Percentiles rank a stretch among this genome's conserved stretches.
Conservation (phyloP, 2,113 vertebrate species). For the Ailuropoda melanoleuca region DNA sequence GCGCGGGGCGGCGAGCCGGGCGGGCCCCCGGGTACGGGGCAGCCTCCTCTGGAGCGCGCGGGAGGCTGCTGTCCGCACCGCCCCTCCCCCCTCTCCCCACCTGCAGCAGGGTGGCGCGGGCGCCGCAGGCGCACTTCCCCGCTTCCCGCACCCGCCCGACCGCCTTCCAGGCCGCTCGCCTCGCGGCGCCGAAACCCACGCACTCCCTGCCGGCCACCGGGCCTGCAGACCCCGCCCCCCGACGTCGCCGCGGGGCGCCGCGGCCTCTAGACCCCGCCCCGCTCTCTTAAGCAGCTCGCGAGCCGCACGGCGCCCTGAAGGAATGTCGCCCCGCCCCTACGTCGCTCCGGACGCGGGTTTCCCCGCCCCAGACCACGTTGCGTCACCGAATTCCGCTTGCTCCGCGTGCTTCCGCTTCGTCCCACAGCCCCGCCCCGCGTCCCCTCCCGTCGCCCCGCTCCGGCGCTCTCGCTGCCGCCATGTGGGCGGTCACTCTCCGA, state of each 20-base stretch:
- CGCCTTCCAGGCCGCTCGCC: no score
- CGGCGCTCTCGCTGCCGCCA: fast-evolving
- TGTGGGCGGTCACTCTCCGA: not conserved
- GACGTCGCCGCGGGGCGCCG: not conserved
- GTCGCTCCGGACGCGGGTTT: not conserved
- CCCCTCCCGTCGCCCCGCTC: not conserved
- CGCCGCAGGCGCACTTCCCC: not conserved
- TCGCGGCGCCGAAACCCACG: no score
- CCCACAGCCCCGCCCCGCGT: not conserved
- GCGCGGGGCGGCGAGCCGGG: not conserved
- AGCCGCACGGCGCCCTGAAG: not conserved
- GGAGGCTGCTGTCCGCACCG: not conserved
- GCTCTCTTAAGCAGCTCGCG: not conserved
- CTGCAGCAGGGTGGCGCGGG: no score
- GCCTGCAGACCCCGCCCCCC: not conserved
- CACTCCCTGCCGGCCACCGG: fast-evolving
- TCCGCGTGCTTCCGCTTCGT: not conserved
- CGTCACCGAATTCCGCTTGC: no score
- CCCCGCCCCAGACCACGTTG: not conserved
- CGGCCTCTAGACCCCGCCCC: not conserved
- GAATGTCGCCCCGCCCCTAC: not conserved
- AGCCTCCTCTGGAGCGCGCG: not conserved
- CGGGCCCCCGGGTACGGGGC: not conserved
- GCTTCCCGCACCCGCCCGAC: fast-evolving
- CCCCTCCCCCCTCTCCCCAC: not conserved